Base-by-base conservation (phyloP, 2,888 invertebrate species). In the Ariolimax columbianus region DNA sequence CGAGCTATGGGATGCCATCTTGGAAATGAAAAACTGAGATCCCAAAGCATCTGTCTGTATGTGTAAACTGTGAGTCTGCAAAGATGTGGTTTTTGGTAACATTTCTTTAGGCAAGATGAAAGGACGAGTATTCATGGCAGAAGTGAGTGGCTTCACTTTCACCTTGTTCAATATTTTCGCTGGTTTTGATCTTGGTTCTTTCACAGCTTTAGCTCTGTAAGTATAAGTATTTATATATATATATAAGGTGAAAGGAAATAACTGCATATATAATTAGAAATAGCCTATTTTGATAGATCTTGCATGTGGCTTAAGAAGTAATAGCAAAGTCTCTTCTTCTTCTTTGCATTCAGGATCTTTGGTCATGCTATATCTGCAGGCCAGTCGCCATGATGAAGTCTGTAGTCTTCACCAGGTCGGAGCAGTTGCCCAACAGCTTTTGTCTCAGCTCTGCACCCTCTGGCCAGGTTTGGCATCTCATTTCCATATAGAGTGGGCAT, bases 41-140 rank as follows among this genome's bases (percentile, higher is more conserved):
- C 77, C 83, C 0, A 47, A 36, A 6, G 38, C n/a, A 38, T 83
- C 83, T 59, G 83, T 83, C 51, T 83, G 83, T 30, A 83, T 77
- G 19, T 83, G 78, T 38, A 83, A 51, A 43, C 77, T 83, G 23
- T 78, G 36, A 30, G 33, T 66, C 36, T 40, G 47, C 2, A 55
- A 55, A 14, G 70, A 43, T n/a, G 38, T 30, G 1, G 38, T 1
- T 51, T 47, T n/a, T 11, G 75, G 83, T 26, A 55, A 40, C 30
- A 66, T 36, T n/a, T 75, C 63, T 51, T 83, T 77, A 0, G 83
- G 83, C 66, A 78, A 38, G 36, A 77, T 83, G 66, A 83, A 83
- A 6, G 43, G 55, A 11, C 4, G 77, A 40, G 38, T 47, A 55
- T 68, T 75, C 66, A 77, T 77, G 33, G 4, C 33, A 26, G 47